phyloP scores from a whole-genome alignment of 2,797 vertebrate genomes.

The Acanthopagrus latus region DNA sequence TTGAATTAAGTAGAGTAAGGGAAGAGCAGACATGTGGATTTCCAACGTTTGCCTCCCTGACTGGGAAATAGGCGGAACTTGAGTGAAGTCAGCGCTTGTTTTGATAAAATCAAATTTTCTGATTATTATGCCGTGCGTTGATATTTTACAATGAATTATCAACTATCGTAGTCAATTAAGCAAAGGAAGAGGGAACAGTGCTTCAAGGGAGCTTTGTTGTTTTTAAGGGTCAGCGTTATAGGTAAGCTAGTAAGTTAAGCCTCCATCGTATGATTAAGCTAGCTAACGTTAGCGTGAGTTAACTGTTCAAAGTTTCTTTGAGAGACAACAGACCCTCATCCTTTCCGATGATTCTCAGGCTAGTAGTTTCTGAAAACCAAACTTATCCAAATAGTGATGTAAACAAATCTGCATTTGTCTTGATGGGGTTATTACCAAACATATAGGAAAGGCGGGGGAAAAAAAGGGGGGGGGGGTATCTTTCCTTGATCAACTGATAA shows the following conservation, averaged over 20 bases:
- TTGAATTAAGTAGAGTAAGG: fast-evolving
- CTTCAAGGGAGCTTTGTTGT: neutral
- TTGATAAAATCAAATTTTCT: constrained; percentile 26
- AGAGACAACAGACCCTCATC: neutral
- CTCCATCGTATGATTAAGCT: neutral
- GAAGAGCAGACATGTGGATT: constrained; percentile 48
- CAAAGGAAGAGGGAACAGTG: neutral
- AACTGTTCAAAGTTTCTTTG: neutral
- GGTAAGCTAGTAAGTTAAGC: neutral
- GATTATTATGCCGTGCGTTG: fast-evolving
- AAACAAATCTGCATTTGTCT: neutral
- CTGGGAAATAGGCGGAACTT: constrained; percentile 69
- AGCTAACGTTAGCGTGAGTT: neutral
- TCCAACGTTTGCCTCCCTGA: constrained; percentile 39
- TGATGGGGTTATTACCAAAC: too few species aligned
- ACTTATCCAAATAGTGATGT: neutral
- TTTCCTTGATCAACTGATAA: neutral
- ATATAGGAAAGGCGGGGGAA: too few species aligned
- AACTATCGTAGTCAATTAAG: neutral
- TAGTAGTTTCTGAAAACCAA: too few species aligned
- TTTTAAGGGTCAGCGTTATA: neutral
- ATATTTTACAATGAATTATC: neutral
- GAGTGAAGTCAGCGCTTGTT: constrained; percentile 50
- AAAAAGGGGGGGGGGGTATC: too few species aligned
- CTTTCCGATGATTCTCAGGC: neutral